phyloP scores from a whole-genome alignment of 2,113 vertebrate species.

The Rhizomys pruinosus region DNA sequence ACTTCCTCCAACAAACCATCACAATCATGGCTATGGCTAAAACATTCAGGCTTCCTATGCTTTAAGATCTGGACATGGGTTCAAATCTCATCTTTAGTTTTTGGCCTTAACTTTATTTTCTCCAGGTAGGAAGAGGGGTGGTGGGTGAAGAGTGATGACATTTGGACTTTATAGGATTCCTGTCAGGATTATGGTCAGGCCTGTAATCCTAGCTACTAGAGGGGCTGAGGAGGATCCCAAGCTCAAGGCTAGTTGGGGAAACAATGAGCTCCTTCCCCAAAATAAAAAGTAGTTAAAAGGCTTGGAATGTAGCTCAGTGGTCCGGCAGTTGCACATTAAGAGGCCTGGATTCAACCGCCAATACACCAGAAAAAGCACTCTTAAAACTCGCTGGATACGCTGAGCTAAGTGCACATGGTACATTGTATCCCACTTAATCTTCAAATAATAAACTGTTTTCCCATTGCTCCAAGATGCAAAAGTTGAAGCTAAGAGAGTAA shows the following conservation, averaged over 20 bases:
- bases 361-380: not conserved
- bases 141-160: not conserved
- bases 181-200: not conserved
- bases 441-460: not conserved
- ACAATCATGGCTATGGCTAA: not conserved
- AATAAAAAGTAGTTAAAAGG: not conserved
- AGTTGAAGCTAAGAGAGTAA: not conserved
- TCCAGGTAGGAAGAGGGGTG: rapidly evolving
- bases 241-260: not conserved
- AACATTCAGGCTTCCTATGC: not conserved
- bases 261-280: not conserved
- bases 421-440: not conserved
- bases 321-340: not conserved
- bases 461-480: not conserved
- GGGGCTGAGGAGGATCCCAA: not conserved
- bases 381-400: not conserved
- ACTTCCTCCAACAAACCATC: not conserved
- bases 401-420: not conserved
- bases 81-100: not conserved
- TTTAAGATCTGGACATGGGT: not conserved
- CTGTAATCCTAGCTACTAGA: not conserved
- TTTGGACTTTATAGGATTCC: not conserved
- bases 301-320: not conserved
- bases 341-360: not conserved
- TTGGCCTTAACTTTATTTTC: not conserved